Conservation (phyloP, 2,113 vertebrate genomes). For the Stigmatopora nigra region DNA sequence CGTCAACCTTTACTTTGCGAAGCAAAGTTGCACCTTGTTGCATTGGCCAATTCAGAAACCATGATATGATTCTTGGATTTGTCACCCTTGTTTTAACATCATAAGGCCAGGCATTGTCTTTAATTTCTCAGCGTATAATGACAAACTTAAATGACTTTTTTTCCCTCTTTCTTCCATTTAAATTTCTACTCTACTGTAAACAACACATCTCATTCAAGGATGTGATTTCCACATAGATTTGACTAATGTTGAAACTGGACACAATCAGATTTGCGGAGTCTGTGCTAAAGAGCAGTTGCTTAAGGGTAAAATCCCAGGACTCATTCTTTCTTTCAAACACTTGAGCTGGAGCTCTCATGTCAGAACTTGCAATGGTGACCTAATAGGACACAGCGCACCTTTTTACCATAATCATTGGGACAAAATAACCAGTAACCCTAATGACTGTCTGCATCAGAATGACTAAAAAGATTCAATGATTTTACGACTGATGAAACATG, state of each 20-base stretch:
- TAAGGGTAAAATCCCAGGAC: conserved; percentile 46
- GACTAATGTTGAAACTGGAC: conserved; percentile 27
- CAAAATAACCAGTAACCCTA: conserved; percentile 42
- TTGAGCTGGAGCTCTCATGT: conserved; percentile 56
- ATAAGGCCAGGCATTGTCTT: neutral
- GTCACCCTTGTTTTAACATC: neutral
- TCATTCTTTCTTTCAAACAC: conserved; percentile 45
- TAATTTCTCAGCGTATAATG: neutral
- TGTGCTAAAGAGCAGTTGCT: conserved; percentile 16
- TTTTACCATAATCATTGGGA: conserved; percentile 36
- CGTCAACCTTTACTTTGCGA: neutral
- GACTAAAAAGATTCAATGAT: conserved; percentile 23
- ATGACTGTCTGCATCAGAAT: conserved; percentile 20
- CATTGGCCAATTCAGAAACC: neutral
- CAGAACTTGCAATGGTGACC: conserved; percentile 52
- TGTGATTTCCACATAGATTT: neutral
- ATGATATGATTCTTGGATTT: neutral
- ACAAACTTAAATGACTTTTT: neutral
- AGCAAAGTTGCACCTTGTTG: neutral
- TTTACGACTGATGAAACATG: conserved; percentile 16
- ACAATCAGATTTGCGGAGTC: conserved; percentile 7
- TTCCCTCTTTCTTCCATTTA: neutral
- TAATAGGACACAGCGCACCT: conserved; percentile 25
- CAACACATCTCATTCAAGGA: neutral
- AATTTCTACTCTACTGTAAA: neutral